These are phyloP conservation scores for Dichetophora obliterata DNA, from an alignment of 2,888 invertebrate species.

Conservation along the genomic window DNA sequence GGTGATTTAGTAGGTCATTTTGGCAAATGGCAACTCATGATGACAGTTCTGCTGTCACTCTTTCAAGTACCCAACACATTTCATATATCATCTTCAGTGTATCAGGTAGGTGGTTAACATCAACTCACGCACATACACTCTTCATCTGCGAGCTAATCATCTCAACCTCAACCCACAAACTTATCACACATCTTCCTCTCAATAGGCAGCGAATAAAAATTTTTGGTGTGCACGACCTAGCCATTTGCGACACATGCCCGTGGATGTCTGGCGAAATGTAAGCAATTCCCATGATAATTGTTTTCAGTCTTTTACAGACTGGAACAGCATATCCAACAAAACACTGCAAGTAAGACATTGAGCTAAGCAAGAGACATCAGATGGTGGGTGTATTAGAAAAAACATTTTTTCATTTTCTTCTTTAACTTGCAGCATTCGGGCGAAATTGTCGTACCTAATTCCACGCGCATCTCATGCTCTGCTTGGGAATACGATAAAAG, in stretches of 20 bases:
- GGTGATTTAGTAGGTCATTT: constrained; percentile 80
- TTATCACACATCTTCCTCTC: background rate
- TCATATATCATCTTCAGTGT: constrained; percentile 83
- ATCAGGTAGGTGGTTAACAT: constrained; percentile 73
- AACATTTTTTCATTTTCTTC: background rate
- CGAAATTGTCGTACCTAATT: constrained; percentile 49
- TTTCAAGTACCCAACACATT: constrained; percentile 86
- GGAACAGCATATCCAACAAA: constrained; percentile 56
- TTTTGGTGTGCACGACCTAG: constrained; percentile 80
- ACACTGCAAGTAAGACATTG: constrained; percentile 37
- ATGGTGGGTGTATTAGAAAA: background rate
- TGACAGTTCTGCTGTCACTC: constrained; percentile 80
- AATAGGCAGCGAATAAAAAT: constrained; percentile 74
- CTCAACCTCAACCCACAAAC: background rate
- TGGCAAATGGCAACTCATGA: constrained; percentile 82
- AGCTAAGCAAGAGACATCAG: background rate
- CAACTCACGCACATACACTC: too few relatives aligned
- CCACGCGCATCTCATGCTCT: constrained; percentile 71
- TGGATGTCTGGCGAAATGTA: constrained; percentile 76
- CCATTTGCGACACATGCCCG: constrained; percentile 72
- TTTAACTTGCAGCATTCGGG: constrained; percentile 14
- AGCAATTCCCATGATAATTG: constrained; percentile 77
- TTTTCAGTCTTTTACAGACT: constrained; percentile 71
- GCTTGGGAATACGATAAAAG: constrained; percentile 75
- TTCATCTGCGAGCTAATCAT: background rate